Evolutionary conservation across 2,797 vertebrate species (phyloP).

Genomic region (Muscicapa striata): DNA sequence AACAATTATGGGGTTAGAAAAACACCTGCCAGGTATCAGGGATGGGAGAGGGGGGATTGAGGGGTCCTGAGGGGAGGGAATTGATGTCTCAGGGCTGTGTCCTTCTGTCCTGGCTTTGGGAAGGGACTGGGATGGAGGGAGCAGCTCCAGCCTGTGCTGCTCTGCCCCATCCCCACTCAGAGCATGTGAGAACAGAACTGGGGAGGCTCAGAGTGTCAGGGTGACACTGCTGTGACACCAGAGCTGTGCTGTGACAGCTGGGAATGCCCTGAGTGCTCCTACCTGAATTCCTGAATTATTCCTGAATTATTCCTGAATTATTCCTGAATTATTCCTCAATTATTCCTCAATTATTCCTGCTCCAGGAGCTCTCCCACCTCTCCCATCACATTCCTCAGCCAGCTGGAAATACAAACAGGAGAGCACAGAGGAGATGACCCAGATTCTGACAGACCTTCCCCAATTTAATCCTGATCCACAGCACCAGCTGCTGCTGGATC

Average conservation of each 20-base stretch:
- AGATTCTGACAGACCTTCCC: background rate
- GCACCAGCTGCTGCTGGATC: fast-evolving
- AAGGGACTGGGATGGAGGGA: too few relatives aligned
- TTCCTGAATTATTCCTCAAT: too few relatives aligned
- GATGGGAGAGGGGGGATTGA: fast-evolving
- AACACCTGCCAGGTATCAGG: background rate
- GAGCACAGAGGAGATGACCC: background rate
- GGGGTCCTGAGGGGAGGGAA: background rate
- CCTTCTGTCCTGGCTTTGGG: too few relatives aligned
- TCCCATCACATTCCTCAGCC: background rate
- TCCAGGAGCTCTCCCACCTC: background rate
- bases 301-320: too few relatives aligned
- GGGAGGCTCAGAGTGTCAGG: too few relatives aligned
- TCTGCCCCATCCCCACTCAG: too few relatives aligned
- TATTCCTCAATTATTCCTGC: too few relatives aligned
- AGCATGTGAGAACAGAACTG: too few relatives aligned
- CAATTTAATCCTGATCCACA: fast-evolving
- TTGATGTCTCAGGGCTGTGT: background rate
- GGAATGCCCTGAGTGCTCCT: background rate
- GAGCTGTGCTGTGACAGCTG: too few relatives aligned
- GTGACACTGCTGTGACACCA: too few relatives aligned
- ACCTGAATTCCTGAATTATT: too few relatives aligned
- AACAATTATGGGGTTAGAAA: background rate
- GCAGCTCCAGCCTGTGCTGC: too few relatives aligned
- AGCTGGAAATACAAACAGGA: fast-evolving